Evolutionary conservation across 1,140 invertebrate genomes (phyloP), one percentile per base, ranked within the genome.

Genomic region (Dicyema japonicum): DNA sequence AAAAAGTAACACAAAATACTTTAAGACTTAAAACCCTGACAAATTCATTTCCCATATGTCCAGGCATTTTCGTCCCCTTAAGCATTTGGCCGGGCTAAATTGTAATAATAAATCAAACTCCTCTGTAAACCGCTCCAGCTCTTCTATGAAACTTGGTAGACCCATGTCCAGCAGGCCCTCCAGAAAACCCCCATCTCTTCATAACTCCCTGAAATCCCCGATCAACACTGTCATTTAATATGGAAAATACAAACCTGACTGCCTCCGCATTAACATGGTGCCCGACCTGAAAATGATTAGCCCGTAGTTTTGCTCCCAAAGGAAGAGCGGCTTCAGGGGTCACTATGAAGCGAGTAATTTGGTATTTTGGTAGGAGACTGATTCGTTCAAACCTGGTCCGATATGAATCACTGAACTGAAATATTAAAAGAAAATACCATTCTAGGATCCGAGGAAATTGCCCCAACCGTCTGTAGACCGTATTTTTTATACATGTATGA

Each of bases 171-270:
- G 68, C 68, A 33, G 71, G 75, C 60, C 71, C 67, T 31, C 85
- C 85, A 43, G 72, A 68, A 41, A 94, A 80, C 21, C 74, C 74
- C 64, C 74, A 85, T 16, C 82, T 58, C 54, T 74, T 88, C 56
- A 90, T 69, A 0, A 88, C 82, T 27, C 85, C 85, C 63, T 94
- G 80, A 43, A 92, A 94, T n/a, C 85, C 85, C 43, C 68, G 60
- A 42, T 76, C 67, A 8, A 25, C 8, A 7, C 7, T 9, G 24
- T n/a, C 7, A 25, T 9, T 9, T 15, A 25, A 13, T 9, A 34
- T 2, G 23, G 19, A 14, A 5, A 7, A 24, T 32, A 60, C 63
- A 64, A 60, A 85, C 72, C 82, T 88, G 60, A 69, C 72, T 15
- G 67, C 75, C 39, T 64, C 57, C 18, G 80, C 60, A 56, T 92